Evolutionary conservation across 2,113 vertebrate species (phyloP), one percentile per base, ranked within the genome.

Genomic region (Ophthalmolycus amberensis): DNA sequence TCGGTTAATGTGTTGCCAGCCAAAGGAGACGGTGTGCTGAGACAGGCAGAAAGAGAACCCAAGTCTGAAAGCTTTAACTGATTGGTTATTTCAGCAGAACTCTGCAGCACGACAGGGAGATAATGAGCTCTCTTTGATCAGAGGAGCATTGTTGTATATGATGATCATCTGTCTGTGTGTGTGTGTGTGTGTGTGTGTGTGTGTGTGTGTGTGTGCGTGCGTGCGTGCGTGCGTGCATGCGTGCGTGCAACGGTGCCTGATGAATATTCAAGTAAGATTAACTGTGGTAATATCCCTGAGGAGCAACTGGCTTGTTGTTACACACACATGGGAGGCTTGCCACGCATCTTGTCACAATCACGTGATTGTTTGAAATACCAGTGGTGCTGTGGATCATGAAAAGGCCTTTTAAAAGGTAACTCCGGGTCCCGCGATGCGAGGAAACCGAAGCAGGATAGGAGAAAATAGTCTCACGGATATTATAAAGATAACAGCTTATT

Each of bases 71-170:
- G 88, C 85, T 84, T 68, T 60, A 40, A 38, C 86, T 87, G 88
- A 89, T 89, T 90, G 85, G 88, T 64, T 92, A 76, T 84, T 91
- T 90, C 89, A 89, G 71, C 68, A 74, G 65, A 86, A 77, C 82
- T 85, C 79, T 77, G 74, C 82, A 37, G 82, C 78, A 42, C 85
- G 71, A 86, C 81, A 75, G 88, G 14, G 58, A 79, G 83, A 91
- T 93, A 93, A 94, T 92, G 88, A 92, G 92, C 82, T 84, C 76
- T 59, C 90, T 94, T 94, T 94, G 90, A 94, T 94, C 92, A 90
- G 81, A 70, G 85, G n/a, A 60, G 80, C 79, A 90, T 92, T 91
- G 85, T 89, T 85, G 79, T 89, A 77, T 85, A 63, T 70, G 85
- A 77, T 82, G 82, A 85, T 78, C 66, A 65, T 89, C 69, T 85